Conservation (phyloP, 2,113 vertebrate genomes). For the Condylura cristata region DNA sequence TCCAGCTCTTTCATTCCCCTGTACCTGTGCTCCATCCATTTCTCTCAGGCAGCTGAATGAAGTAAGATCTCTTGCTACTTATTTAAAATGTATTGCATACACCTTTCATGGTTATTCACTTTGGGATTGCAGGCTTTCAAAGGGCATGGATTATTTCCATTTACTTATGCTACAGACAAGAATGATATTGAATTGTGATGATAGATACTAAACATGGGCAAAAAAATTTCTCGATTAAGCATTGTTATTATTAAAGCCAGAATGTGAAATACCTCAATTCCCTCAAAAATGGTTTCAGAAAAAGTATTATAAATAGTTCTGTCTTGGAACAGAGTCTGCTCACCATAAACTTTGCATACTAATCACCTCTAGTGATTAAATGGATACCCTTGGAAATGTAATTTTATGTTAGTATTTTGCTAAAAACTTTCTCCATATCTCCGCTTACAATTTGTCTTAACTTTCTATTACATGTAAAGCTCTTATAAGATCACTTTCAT, state of each 20-base stretch:
- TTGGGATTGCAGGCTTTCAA: not conserved
- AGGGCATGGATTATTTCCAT: not conserved
- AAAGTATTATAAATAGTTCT: slow-evolving; percentile 17
- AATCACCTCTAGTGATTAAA: not conserved
- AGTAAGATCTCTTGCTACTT: not conserved
- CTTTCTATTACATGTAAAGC: not conserved
- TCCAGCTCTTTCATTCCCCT: not conserved
- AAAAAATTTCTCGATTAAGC: not conserved
- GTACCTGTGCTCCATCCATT: accelerated
- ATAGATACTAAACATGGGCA: slow-evolving; percentile 8
- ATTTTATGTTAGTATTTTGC: not conserved
- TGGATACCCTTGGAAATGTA: not conserved
- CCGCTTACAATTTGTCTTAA: not conserved
- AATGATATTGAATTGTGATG: not conserved
- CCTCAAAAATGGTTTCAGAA: slow-evolving; percentile 14
- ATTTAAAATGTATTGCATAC: not conserved
- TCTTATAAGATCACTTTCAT: not conserved
- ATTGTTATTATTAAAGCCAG: slow-evolving; percentile 25
- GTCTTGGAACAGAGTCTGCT: not conserved
- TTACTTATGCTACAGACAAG: not conserved
- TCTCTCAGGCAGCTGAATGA: not conserved
- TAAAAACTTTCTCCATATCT: not conserved
- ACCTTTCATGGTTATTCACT: not conserved
- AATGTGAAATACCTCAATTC: not conserved
- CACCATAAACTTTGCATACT: not conserved